Base-by-base conservation (phyloP, 2,888 invertebrate species). In the Mactromeris polynyma region DNA sequence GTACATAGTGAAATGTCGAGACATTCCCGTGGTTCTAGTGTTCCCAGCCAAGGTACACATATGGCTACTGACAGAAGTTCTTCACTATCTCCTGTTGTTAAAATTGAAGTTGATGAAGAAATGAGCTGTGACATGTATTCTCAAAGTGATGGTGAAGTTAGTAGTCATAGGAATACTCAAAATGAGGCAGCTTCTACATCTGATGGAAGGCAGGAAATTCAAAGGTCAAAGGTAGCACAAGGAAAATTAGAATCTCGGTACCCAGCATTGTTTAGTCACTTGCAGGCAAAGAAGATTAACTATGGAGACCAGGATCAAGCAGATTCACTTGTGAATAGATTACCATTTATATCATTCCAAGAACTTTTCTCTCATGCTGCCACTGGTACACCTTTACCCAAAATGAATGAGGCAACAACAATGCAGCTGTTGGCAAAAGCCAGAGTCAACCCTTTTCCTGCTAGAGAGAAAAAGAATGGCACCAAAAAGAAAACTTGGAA, bases 271-370 rank as follows among this genome's bases (percentile, higher is more conserved):
- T 92, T 91, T 42, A 91, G 86, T 85, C 92, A 92, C 46, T 87
- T 92, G 9, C 88, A 92, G 82, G 86, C 87, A 38, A 54, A 82
- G 21, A 88, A 85, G 79, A 17, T 64, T 54, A 69, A 69, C 17
- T 58, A 51, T 42, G 84, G 73, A 19, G 54, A 33, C 14, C 42
- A 81, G 19, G 85, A 87, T 7, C 84, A 86, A 33, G 19, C 86
- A 6, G 89, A 91, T 40, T 91, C 92, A 2, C 80, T 92, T 7
- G 85, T 92, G 6, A 89, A 91, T 42, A 80, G 92, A 46, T 78
- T 92, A 21, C 92, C 92, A 11, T 92, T 90, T 51, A 89, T 92
- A 26, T 91, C 91, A 79, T 92, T 92, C 83, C 89, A 92, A 77
- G 92, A 92, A 79, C 83, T 92, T 31, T 92, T 92, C 79, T 85